phyloP scores from a whole-genome alignment of 2,888 invertebrate genomes.

The Cyclophora albipunctata region DNA sequence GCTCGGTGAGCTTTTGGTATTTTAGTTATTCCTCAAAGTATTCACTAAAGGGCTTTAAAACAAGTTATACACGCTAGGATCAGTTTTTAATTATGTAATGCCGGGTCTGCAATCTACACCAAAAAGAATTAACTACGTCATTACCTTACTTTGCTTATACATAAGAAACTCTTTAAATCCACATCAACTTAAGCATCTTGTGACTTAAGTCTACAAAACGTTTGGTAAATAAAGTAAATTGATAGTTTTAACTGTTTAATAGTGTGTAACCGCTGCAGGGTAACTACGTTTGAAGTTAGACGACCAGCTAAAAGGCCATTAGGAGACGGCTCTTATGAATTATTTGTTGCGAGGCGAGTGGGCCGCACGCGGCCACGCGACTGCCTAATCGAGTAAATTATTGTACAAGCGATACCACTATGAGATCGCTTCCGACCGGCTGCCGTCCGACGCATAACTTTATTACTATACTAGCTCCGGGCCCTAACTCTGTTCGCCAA shows the following conservation, averaged over 20 bases:
- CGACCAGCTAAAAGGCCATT: slow-evolving; percentile 68
- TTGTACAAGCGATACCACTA: slow-evolving; percentile 36
- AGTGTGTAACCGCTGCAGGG: slow-evolving; percentile 46
- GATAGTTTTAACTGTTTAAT: slow-evolving; percentile 52
- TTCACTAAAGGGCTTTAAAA: too few species aligned
- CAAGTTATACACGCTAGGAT: too few species aligned
- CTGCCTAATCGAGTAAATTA: slow-evolving; percentile 48
- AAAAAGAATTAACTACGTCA: too few species aligned
- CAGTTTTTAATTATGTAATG: too few species aligned
- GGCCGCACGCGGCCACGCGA: slow-evolving; percentile 38
- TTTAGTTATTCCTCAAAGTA: too few species aligned
- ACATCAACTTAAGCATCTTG: too few species aligned
- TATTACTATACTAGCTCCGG: not conserved
- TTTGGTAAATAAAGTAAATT: slow-evolving; percentile 18
- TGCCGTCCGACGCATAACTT: slow-evolving; percentile 1
- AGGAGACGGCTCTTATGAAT: slow-evolving; percentile 65
- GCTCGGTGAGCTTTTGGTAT: too few species aligned
- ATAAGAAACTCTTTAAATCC: too few species aligned
- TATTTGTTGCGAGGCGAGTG: slow-evolving; percentile 48
- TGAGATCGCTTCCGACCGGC: slow-evolving; percentile 13
- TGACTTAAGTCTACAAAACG: too few species aligned
- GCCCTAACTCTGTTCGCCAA: too few species aligned
- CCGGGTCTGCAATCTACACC: too few species aligned
- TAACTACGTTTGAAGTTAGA: slow-evolving; percentile 66
- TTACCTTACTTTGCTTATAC: too few species aligned